Base-by-base conservation (phyloP, 2,888 invertebrate species). In the Cepaea hortensis region DNA sequence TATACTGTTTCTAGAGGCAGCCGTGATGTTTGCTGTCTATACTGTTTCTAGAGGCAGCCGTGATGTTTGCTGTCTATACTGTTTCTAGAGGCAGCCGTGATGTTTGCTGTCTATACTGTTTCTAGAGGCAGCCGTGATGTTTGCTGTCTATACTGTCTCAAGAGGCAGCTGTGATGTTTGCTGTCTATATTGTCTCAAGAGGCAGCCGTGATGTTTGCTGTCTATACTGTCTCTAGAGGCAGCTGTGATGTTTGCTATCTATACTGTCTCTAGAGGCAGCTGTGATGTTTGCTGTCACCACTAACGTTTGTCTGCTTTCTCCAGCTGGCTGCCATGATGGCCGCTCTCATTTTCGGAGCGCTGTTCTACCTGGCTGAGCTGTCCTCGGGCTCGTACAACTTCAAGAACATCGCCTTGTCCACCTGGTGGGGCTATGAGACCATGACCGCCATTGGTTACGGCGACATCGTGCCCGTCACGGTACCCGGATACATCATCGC, bases 371-470 rank as follows among this genome's bases (percentile, higher is more conserved):
- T 91, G 68, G 83, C 75, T 3, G 88, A 86, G 55, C 20, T 86
- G 55, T 55, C 72, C 7, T 85, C 55, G 15, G 86, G 88, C 18
- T 82, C 88, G 1, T 87, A 89, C 35, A 88, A 86, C 15, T 92
- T 92, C 82, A 85, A 87, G 5, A 91, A 90, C 79, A 90, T 93
- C 9, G 91, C 92, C 15, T 88, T 89, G 9, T 89, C 89, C 48
- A 90, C 93, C 9, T 93, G 93, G 93, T 93, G 93, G 92, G 91
- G 92, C 1, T 88, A 92, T n/a, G 89, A 92, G 75, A 93, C 93
- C 65, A 90, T 93, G 90, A 92, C 93, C 50, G 92, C 93, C 1
- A 92, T 93, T 9, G 93, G 93, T 4, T 93, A 93, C 87, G 93
- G 93, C 6, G 91, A 92, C 84, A 90, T 87, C 72, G 87, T 88